Evolutionary conservation across 2,888 invertebrate genomes (phyloP).

Genomic region (Epsilonema sp.): DNA sequence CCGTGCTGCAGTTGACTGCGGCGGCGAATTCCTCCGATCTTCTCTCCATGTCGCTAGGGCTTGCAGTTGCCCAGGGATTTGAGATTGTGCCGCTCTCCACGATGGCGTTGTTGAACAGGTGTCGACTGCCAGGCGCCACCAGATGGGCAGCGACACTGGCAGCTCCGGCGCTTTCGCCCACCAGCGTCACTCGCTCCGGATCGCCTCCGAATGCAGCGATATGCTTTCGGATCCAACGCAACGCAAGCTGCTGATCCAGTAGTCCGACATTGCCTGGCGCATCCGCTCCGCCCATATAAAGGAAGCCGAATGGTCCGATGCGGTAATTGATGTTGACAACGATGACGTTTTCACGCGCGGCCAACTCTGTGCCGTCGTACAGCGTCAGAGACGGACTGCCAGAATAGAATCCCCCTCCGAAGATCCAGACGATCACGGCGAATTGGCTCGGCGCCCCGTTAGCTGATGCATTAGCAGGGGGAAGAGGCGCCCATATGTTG

Average conservation of each 20-base stretch:
- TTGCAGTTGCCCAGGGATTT: constrained; percentile 73
- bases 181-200: constrained; percentile 38
- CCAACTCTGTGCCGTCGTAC: constrained; percentile 34
- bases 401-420: constrained; percentile 29
- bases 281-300: constrained; percentile 64
- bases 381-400: constrained; percentile 33
- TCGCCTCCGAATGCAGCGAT: constrained; percentile 79
- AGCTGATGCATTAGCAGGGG: too few relatives aligned
- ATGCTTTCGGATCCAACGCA: constrained; percentile 79
- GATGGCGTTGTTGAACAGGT: constrained; percentile 37
- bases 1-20: constrained; percentile 18
- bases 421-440: constrained; percentile 29
- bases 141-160: constrained; percentile 43
- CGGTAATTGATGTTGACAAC: constrained; percentile 36
- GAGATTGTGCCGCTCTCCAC: constrained; percentile 76
- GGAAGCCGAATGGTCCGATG: constrained; percentile 77
- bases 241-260: constrained; percentile 79
- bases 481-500: constrained; percentile 73
- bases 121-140: constrained; percentile 62
- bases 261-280: constrained; percentile 79
- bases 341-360: constrained; percentile 21
- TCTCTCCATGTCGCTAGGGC: constrained; percentile 42
- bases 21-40: constrained; percentile 17
- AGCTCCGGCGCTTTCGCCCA: constrained; percentile 87
- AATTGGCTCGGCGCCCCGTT: constrained; percentile 28